Conservation (phyloP, 2,797 vertebrate genomes). For the Parotocinclus haroldoi region DNA sequence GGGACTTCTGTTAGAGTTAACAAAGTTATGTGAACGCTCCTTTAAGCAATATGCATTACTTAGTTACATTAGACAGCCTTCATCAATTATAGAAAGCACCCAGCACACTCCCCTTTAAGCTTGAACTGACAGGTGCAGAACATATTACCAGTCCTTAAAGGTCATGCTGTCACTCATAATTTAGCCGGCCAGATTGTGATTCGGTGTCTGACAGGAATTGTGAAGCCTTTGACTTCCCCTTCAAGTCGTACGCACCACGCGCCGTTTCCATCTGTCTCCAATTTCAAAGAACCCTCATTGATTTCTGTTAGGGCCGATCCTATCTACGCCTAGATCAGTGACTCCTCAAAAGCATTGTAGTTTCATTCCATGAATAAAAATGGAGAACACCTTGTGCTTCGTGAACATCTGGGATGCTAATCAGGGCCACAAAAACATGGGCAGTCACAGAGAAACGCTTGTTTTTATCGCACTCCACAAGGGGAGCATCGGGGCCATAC, state of each 20-base stretch:
- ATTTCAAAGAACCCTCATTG: constrained; percentile 20
- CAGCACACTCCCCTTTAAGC: constrained; percentile 35
- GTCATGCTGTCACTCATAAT: constrained; percentile 31
- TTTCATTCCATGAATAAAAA: constrained; percentile 13
- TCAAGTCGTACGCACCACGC: constrained; percentile 24
- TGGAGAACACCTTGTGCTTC: constrained; percentile 27
- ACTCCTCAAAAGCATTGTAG: too few relatives aligned
- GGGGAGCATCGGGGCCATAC: background rate
- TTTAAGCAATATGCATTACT: constrained; percentile 29
- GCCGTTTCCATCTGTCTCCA: constrained; percentile 20
- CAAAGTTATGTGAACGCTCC: constrained; percentile 17
- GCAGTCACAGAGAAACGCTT: background rate
- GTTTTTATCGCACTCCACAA: background rate
- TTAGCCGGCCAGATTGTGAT: constrained; percentile 36
- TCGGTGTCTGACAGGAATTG: constrained; percentile 33
- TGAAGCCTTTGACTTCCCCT: constrained; percentile 49
- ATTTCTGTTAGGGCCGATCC: constrained; percentile 40
- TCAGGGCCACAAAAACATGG: constrained; percentile 7
- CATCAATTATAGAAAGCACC: constrained; percentile 37
- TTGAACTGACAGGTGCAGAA: constrained; percentile 16
- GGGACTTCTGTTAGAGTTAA: constrained; percentile 31
- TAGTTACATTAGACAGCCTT: constrained; percentile 24
- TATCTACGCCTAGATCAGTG: constrained; percentile 26
- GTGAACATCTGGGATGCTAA: background rate
- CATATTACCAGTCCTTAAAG: constrained; percentile 27